Conservation (phyloP, 30 jellyfish, hydroid and myxozoan species). For the Aurelia coerulea region DNA sequence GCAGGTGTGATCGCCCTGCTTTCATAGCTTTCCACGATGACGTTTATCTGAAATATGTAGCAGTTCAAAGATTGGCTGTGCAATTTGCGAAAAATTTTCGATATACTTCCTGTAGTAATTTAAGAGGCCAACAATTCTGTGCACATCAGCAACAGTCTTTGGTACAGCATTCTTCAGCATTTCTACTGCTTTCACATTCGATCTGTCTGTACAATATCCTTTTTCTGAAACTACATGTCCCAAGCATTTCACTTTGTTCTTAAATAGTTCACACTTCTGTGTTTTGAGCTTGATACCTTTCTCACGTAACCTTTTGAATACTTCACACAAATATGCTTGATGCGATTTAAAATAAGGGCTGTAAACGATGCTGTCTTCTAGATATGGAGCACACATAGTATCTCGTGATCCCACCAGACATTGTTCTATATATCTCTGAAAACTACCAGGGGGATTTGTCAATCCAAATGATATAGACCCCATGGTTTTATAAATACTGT, state of each 20-base stretch:
- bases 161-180: constrained; percentile 16
- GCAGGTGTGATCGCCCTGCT: background rate
- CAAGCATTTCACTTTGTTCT: constrained; percentile 19
- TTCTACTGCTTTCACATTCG: constrained; percentile 11
- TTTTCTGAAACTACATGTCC: constrained; percentile 20
- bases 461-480: constrained; percentile 12
- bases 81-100: constrained; percentile 36
- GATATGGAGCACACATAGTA: no score
- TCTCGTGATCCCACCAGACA: no score
- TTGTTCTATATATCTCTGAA: no score
- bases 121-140: constrained; percentile 22
- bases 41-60: constrained; percentile 8
- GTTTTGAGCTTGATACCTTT: background rate
- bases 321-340: no score
- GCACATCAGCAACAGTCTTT: constrained; percentile 43
- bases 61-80: constrained; percentile 30
- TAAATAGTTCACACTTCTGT: constrained; percentile 19
- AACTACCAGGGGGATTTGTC: background rate
- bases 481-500: constrained; percentile 1
- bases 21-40: constrained; percentile 2
- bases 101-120: constrained; percentile 13
- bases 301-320: no score
- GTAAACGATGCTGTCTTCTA: no score
- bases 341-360: no score
- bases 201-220: constrained; percentile 23